Percentiles rank a stretch among this genome's conserved stretches.
These are phyloP conservation scores for Drosophila infuscata DNA, from an alignment of 2,888 invertebrate species.

Conservation along the genomic window DNA sequence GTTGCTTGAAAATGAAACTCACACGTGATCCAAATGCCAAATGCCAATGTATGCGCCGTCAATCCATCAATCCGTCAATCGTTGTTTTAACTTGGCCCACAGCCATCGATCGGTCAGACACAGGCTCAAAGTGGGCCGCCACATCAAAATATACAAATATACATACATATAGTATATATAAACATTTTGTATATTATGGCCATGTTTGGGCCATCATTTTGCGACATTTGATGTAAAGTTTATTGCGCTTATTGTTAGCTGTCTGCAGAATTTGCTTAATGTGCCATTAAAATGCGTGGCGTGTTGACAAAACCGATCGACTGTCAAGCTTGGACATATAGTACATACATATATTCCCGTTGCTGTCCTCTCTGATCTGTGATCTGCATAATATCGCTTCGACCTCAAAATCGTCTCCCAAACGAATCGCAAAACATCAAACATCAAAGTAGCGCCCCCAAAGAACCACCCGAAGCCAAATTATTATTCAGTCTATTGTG, in stretches of 20 bases:
- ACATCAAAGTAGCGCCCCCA: conserved; percentile 45
- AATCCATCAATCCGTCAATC: conserved; percentile 12
- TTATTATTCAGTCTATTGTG: conserved; percentile 23
- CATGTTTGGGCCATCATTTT: conserved; percentile 49
- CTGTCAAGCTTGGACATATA: conserved; percentile 59
- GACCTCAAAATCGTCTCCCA: conserved; percentile 25
- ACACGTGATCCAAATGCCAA: conserved; percentile 72
- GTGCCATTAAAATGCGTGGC: conserved; percentile 81
- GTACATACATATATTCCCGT: conserved; percentile 18
- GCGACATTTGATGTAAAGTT: conserved; percentile 66
- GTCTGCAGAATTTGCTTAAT: conserved; percentile 79
- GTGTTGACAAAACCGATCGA: conserved; percentile 53
- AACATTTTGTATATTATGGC: conserved; percentile 22
- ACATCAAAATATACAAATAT: not conserved
- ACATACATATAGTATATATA: not conserved
- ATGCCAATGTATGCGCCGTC: conserved; percentile 20
- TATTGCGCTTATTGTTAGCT: conserved; percentile 79
- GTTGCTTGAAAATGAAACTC: conserved; percentile 54
- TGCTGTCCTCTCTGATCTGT: conserved; percentile 9
- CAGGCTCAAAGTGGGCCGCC: conserved; percentile 51
- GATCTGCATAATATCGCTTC: conserved; percentile 3
- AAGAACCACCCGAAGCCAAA: conserved; percentile 11
- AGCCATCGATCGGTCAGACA: conserved; percentile 8
- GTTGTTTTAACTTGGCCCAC: not conserved
- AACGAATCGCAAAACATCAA: conserved; percentile 4